Evolutionary conservation across 1,140 invertebrate genomes (phyloP).

Genomic region (Helicoverpa armigera): DNA sequence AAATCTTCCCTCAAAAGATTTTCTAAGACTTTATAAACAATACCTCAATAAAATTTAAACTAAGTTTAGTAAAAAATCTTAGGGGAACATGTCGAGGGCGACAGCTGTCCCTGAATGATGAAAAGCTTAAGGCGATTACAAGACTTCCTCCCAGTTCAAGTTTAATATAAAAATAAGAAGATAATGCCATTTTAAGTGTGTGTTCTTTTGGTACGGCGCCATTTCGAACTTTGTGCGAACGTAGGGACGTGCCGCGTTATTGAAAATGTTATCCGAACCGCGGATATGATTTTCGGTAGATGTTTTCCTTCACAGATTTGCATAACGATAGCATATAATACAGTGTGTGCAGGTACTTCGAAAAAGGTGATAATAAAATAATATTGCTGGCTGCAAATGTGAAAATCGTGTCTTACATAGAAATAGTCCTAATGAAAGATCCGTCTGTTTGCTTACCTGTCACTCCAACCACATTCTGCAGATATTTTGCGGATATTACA

Average conservation of each 20-base stretch:
- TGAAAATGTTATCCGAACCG: constrained; percentile 23
- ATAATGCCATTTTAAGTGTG: constrained; percentile 79
- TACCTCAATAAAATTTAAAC: constrained; percentile 45
- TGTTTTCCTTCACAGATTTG: constrained; percentile 5
- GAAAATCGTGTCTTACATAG: too few species aligned
- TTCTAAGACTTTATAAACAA: constrained; percentile 27
- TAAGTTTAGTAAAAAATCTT: constrained; percentile 59
- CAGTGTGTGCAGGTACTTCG: background rate
- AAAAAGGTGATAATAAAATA: too few species aligned
- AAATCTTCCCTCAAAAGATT: background rate
- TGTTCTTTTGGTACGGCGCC: constrained; percentile 67
- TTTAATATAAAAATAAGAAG: constrained; percentile 84
- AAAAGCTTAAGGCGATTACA: constrained; percentile 85
- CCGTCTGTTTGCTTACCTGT: too few species aligned
- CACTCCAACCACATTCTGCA: background rate
- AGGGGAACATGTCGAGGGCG: constrained; percentile 67
- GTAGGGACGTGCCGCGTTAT: constrained; percentile 38
- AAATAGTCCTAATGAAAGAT: too few species aligned
- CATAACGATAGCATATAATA: background rate
- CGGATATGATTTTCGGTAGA: constrained; percentile 18
- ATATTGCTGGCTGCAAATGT: too few species aligned
- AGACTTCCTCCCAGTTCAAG: constrained; percentile 71
- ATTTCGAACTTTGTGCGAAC: constrained; percentile 61
- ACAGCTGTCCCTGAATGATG: constrained; percentile 81
- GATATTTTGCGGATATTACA: constrained; percentile 5